Percentiles rank a stretch among this genome's conserved stretches.
phyloP scores from a whole-genome alignment of 2,113 vertebrate genomes.

The Sphaerodactylus townsendi region DNA sequence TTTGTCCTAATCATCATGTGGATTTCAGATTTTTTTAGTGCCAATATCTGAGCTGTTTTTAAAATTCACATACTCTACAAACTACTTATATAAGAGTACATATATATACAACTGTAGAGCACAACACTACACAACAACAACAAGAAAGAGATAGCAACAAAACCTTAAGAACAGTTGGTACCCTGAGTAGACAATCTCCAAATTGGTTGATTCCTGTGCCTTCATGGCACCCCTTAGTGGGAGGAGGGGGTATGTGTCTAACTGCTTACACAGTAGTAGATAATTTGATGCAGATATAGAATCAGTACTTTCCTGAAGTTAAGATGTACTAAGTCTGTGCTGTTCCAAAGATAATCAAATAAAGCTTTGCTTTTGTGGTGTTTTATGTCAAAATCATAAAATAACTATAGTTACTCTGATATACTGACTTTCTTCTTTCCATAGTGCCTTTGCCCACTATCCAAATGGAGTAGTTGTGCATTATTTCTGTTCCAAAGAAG shows the following conservation, averaged over 20 bases:
- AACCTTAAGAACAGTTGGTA: neutral
- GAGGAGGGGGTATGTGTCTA: too few relatives aligned
- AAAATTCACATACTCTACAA: neutral
- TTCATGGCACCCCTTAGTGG: too few relatives aligned
- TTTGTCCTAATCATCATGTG: neutral
- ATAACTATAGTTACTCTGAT: slow-evolving; percentile 28
- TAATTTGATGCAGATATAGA: neutral
- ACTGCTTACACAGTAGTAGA: too few relatives aligned
- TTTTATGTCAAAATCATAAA: neutral
- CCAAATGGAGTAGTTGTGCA: slow-evolving; percentile 96
- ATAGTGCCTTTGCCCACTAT: slow-evolving; percentile 96
- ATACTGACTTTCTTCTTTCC: slow-evolving; percentile 30
- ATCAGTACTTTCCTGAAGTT: neutral
- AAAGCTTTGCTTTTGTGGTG: neutral
- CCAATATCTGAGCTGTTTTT: neutral
- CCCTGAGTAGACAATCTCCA: too few relatives aligned
- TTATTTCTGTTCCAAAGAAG: slow-evolving; percentile 98
- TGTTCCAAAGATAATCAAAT: neutral
- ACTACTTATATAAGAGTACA: neutral
- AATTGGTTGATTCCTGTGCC: too few relatives aligned
- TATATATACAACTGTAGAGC: neutral
- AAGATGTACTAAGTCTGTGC: neutral
- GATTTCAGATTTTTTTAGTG: neutral
- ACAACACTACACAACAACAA: neutral
- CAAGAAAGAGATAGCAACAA: neutral